Base-by-base conservation (phyloP, 2,888 invertebrate genomes). In the Diloba caeruleocephala region DNA sequence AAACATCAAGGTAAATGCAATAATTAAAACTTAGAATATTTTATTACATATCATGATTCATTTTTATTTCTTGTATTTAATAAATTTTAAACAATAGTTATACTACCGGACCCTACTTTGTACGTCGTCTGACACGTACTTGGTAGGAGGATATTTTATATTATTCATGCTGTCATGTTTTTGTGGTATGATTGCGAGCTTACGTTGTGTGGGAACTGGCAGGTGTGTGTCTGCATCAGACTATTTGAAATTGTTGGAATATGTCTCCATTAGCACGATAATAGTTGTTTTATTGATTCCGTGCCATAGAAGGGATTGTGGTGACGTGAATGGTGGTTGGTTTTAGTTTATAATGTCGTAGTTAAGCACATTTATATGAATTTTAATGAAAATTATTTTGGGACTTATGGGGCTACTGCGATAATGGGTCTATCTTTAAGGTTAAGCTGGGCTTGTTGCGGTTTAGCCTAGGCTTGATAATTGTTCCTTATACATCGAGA, bases 291-390 rank as follows among this genome's bases (percentile, higher is more conserved):
- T 50, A 67, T 63, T 55, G 68, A 55, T 61, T 61, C 38, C 15
- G n/a, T 37, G 25, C 26, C 7, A n/a, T 32, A 12, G 10, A 21
- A 19, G 15, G 37, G 38, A 33, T 41, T 19, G 13, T 51, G 59
- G 51, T 10, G 49, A 49, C 39, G 12, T 31, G 65, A 61, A 26
- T 61, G 29, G 65, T 65, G 65, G 44, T 31, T 65, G 59, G 58
- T 45, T 45, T 13, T n/a, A 4, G 36, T 32, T 52, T 34, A n/a
- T 25, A 32, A 21, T 31, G 34, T 64, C 54, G 32, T 38, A 26
- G 43, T 31, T 8, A 12, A 29, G 29, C 32, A 10, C 9, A 13
- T 31, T 19, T 29, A 13, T 5, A 26, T 25, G 23, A 7, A 12
- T 12, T 13, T 19, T 19, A 3, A 21, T 12, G 21, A 7, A 34